Evolutionary conservation across 2,113 vertebrate species (phyloP).

Genomic region (Clarias magur): DNA sequence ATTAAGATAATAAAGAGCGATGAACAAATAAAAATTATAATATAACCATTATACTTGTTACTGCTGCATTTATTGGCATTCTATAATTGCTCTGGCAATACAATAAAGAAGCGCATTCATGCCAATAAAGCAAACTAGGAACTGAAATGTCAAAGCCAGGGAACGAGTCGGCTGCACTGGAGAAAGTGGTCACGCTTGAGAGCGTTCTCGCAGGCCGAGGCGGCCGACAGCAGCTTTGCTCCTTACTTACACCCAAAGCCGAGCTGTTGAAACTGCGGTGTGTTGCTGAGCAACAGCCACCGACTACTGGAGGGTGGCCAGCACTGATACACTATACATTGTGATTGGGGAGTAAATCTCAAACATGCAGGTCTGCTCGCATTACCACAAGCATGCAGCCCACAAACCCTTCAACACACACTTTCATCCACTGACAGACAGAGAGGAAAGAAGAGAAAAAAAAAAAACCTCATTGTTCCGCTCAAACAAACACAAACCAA

Average conservation of each 20-base stretch:
- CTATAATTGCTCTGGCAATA: not conserved
- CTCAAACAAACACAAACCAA: not conserved
- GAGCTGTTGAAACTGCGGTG: conserved; percentile 72
- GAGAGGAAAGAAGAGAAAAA: not conserved
- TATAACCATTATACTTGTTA: not conserved
- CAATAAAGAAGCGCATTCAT: not conserved
- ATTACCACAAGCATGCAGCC: conserved; percentile 8
- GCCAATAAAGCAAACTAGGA: not conserved
- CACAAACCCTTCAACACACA: conserved; percentile 32
- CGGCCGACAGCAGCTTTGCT: conserved; percentile 54
- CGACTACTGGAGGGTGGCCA: conserved; percentile 71
- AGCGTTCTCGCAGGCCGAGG: conserved; percentile 33
- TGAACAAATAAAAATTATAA: not conserved
- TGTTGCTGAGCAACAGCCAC: conserved; percentile 80
- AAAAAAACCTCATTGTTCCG: not conserved
- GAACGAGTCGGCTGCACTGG: conserved; percentile 17
- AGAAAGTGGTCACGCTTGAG: conserved; percentile 33
- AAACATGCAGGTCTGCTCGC: conserved; percentile 13
- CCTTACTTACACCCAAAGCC: conserved; percentile 65
- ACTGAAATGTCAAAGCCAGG: conserved; percentile 3
- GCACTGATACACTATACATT: conserved; percentile 61
- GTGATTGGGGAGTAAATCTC: conserved; percentile 67
- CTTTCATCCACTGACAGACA: not conserved
- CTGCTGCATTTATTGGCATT: not conserved
- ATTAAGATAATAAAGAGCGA: not conserved